Evolutionary conservation across 2,113 vertebrate genomes (phyloP), one percentile per base, ranked within the genome.

Genomic region (Lophochroa leadbeateri): DNA sequence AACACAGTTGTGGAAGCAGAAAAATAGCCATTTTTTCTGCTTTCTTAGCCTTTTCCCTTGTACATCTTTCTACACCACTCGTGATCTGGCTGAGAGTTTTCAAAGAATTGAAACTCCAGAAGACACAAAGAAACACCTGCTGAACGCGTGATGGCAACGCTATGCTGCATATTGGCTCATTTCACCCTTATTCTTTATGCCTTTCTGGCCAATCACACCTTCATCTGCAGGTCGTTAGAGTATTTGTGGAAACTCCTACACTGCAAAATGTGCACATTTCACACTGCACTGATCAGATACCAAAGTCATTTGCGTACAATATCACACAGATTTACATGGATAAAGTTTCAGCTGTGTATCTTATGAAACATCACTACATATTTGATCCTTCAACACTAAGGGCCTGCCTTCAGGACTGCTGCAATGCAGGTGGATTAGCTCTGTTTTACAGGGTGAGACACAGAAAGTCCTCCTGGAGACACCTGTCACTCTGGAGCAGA

Each of bases 151-250:
- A 79, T 10, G 7, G 77, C 61, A 50, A 33, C 3, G 0, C 90
- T 57, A 12, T 43, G 67, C 77, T 85, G 55, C 25, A 2, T 25
- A 70, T 87, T 57, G 90, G 83, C 79, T 70, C 11, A 19, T 93
- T 93, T 67, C 57, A 39, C 72, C 82, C 68, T 93, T 47, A 35
- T 37, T 44, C 82, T 91, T 96, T 57, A 9, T 9, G 80, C 41
- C 52, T 79, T 93, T 91, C 88, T 82, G 78, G 91, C 37, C 14
- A 91, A 47, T 74, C 90, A 58, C 86, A 70, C 90, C 95, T 76
- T 82, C 69, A 49, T 17, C 64, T 29, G 6, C 53, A 86, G 20
- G 91, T 61, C 88, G 35, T 57, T 88, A 70, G 96, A 70, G 63
- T 2, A 33, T 35, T 82, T 83, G 47, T 88, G 68, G 63, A 70